Percentiles rank a stretch among this genome's conserved stretches.
Evolutionary conservation across 2,888 invertebrate species (phyloP).

Genomic region (Chrysodeixis includens): DNA sequence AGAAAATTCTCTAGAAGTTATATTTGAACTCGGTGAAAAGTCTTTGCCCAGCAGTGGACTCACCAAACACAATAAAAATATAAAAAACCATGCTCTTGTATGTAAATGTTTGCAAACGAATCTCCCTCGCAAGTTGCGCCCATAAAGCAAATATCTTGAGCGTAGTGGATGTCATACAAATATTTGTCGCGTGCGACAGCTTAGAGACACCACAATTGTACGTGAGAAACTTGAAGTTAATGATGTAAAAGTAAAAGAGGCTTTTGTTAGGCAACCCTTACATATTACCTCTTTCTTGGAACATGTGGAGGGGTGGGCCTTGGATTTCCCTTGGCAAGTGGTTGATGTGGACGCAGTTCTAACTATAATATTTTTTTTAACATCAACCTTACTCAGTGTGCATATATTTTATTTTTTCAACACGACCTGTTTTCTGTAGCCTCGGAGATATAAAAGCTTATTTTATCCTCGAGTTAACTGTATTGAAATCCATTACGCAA

Average conservation of each 20-base stretch:
- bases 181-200: not conserved
- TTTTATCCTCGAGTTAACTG: too few species aligned
- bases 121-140: conserved; percentile 1
- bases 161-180: not conserved
- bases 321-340: too few species aligned
- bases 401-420: too few species aligned
- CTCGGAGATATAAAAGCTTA: too few species aligned
- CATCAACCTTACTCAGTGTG: too few species aligned
- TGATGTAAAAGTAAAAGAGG: not conserved
- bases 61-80: not conserved
- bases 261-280: not conserved
- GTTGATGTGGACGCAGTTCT: too few species aligned
- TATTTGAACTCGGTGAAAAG: not conserved
- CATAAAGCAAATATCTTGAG: conserved; percentile 1
- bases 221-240: not conserved
- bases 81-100: not conserved
- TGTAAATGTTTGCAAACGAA: not conserved
- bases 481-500: too few species aligned
- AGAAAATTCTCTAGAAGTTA: too few species aligned
- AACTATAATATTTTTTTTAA: too few species aligned
- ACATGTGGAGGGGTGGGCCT: too few species aligned
- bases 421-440: too few species aligned
- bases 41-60: not conserved
- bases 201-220: not conserved
- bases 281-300: too few species aligned